phyloP scores from a whole-genome alignment of 2,888 invertebrate genomes.

The Anodontia alba region DNA sequence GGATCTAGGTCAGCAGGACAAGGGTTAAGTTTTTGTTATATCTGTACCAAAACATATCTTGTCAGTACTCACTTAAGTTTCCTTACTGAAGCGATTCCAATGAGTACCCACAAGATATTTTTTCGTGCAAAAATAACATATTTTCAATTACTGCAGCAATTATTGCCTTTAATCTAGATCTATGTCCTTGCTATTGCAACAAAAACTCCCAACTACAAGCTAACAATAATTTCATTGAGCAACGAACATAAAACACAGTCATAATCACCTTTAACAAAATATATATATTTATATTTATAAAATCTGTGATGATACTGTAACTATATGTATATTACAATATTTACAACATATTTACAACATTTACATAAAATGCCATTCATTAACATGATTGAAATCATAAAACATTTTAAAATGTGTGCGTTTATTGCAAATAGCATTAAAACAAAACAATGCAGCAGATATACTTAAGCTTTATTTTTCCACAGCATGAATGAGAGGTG shows the following conservation, averaged over 20 bases:
- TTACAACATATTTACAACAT: constrained; percentile 11
- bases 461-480: no score
- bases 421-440: neutral
- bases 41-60: neutral
- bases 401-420: neutral
- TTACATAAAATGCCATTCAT: constrained; percentile 5
- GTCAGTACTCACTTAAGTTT: neutral
- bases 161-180: no score
- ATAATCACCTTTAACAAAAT: neutral
- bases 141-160: no score
- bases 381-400: neutral
- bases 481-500: no score
- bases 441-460: no score
- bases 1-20: neutral
- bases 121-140: neutral
- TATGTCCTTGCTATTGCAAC: no score
- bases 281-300: constrained; percentile 21
- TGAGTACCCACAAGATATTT: neutral
- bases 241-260: constrained; percentile 8
- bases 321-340: neutral
- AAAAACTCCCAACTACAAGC: constrained; percentile 10
- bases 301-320: constrained; percentile 3
- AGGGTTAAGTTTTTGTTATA: neutral
- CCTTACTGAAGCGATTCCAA: neutral
- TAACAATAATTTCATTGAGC: constrained; percentile 8